Percentiles rank a stretch among this genome's conserved stretches.
Evolutionary conservation across 2,888 invertebrate genomes (phyloP).

Genomic region (Thereva nobilitata): DNA sequence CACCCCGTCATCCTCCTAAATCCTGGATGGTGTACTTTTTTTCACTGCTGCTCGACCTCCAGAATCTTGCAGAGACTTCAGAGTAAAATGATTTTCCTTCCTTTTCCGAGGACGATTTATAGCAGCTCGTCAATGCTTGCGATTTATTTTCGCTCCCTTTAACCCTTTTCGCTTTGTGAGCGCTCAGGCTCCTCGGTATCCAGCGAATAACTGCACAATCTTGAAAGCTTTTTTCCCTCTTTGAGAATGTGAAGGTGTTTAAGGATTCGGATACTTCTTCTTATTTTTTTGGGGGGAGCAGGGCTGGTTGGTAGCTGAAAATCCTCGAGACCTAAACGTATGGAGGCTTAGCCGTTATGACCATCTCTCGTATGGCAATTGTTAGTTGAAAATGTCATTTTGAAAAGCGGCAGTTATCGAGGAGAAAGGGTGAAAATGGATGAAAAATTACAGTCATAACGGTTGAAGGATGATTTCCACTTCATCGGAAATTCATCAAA

Average conservation of each 20-base stretch:
- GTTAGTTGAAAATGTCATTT: constrained; percentile 32
- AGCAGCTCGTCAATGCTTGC: constrained; percentile 32
- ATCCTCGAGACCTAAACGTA: no score
- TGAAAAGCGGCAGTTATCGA: constrained; percentile 29
- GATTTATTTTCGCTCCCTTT: constrained; percentile 27
- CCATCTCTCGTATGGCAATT: constrained; percentile 24
- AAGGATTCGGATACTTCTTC: no score
- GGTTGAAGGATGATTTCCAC: constrained; percentile 32
- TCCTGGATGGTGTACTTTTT: background rate
- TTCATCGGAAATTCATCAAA: constrained; percentile 34
- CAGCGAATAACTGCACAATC: no score
- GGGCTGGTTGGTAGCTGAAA: no score
- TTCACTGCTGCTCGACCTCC: background rate
- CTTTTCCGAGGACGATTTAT: constrained; percentile 32
- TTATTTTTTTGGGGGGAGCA: no score
- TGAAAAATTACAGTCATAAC: constrained; percentile 23
- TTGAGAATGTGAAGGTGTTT: no score
- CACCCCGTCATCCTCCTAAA: background rate
- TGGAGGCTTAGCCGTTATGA: constrained; percentile 25
- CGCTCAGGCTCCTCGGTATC: no score
- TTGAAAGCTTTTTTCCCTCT: no score
- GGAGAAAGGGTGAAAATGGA: constrained; percentile 7
- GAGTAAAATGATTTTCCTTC: constrained; percentile 32
- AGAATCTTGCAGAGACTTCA: constrained; percentile 23
- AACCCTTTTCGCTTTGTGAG: background rate